Base-by-base conservation (phyloP, 53 echinoderm and acorn worm species). In the Paelopatides confundens region DNA sequence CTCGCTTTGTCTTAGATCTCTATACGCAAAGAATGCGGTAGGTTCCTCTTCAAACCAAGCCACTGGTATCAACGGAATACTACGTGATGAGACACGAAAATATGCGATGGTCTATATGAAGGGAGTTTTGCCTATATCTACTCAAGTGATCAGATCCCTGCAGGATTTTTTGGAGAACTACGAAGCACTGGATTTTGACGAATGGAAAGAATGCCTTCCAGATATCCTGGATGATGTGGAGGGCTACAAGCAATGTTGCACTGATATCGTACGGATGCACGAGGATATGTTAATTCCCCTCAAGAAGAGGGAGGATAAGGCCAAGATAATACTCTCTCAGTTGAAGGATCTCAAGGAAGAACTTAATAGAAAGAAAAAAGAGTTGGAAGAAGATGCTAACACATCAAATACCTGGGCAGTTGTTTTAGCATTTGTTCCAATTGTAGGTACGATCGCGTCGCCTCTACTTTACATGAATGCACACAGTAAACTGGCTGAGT, bases 241-340 rank as follows among this genome's bases (percentile, higher is more conserved):
- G 9, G 51, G 51, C 9, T 85, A 67, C 85, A 66, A 36, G 26
- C 85, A 85, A 40, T 85, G 68, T 47, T 85, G 85, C 40, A 4
- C 27, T 10, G 47, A 85, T 47, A 40, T 85, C 15, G 30, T 85
- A 9, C 66, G 40, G 2, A 35, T 85, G 43, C 85, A 85, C 66
- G 66, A 85, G 66, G 66, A 66, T 0, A 85, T 85, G 31, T 37
- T 85, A 68, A 17, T 10, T 8, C 85, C 85, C 14, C 31, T 85
- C 3, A 85, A 67, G 32, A 31, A 11, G 26, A 66, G 39, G 28
- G 7, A 85, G 66, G 68, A 85, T 85, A 27, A 66, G 33, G 85
- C 85, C 26, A 85, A 66, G 37, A 38, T 66, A 18, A 5, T 67
- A 13, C 2, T 85, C 1, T 18, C 36, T 18, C 9, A 66, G n/a